Evolutionary conservation across 2,113 vertebrate species (phyloP), one percentile per base, ranked within the genome.

Genomic region (Hydrochoerus hydrochaeris): DNA sequence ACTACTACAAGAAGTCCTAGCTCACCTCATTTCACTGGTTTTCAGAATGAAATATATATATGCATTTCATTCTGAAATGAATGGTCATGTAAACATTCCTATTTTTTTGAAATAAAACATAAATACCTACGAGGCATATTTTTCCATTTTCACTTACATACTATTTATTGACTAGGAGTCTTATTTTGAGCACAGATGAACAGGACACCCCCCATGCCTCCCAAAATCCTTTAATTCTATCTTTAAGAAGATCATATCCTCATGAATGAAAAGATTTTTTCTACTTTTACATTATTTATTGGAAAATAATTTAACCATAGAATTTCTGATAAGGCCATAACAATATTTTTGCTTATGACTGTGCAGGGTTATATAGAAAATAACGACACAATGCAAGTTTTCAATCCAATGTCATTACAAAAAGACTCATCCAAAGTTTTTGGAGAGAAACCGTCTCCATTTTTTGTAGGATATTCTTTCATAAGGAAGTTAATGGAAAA

Each of bases 221-320:
- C 14, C 13, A 82, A 97, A 82, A 94, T 75, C 49, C n/a, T 92
- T 97, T 93, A 85, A 94, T 97, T 97, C 94, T 77, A 20, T 96
- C 7, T 73, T 85, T 97, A 94, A 97, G 57, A 95, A 93, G 62
- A 92, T 91, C 35, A 80, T 63, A 92, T 90, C 92, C 77, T 94
- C 41, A 52, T 63, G 28, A 81, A 95, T 88, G 17, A 96, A 97
- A 97, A 98, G 65, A 86, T 24, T 90, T 95, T 94, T 62, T 71
- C 90, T 94, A 91, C 93, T 95, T 96, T 95, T 96, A 96, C 89
- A 91, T 97, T 97, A 95, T 97, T 96, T 97, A 93, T 96, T 94
- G 95, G 82, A 95, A 97, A 94, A 96, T 91, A 92, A 96, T 88
- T 95, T 95, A 97, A 92, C 57, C 28, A 22, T 94, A 78, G 52